These are phyloP conservation scores for Brotula barbata DNA, from an alignment of 2,797 vertebrate species.

Conservation along the genomic window DNA sequence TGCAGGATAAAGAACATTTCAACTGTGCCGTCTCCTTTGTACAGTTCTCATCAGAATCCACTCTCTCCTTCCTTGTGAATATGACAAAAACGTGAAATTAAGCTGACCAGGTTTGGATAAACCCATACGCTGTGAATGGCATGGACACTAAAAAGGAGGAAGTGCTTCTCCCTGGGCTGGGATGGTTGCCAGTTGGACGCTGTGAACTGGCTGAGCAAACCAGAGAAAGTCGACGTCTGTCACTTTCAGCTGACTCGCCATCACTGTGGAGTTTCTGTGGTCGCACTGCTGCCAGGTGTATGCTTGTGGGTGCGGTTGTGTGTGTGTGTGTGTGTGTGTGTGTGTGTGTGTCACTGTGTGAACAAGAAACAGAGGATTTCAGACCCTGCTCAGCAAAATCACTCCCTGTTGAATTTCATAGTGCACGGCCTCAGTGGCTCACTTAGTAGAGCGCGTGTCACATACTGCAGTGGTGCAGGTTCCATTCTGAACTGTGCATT, in stretches of 20 bases:
- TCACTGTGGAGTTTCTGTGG: constrained; percentile 34
- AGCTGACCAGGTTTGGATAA: constrained; percentile 25
- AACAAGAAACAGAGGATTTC: background rate
- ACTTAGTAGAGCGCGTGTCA: no score
- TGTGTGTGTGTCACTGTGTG: constrained; percentile 22
- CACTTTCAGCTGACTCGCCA: constrained; percentile 28
- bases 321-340: constrained; percentile 12
- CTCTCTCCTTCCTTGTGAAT: constrained; percentile 24
- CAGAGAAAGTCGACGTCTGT: constrained; percentile 36
- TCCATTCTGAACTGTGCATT: no score
- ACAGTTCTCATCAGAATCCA: constrained; percentile 17
- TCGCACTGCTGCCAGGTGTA: constrained; percentile 9
- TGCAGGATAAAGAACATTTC: constrained; percentile 59
- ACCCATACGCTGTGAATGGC: constrained; percentile 19
- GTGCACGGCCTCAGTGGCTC: no score
- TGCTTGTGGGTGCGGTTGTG: constrained; percentile 13
- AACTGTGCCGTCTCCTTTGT: constrained; percentile 28
- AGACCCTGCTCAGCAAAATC: background rate
- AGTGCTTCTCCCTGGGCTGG: constrained; percentile 33
- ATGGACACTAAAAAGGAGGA: constrained; percentile 32
- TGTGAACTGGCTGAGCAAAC: constrained; percentile 21
- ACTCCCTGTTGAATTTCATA: constrained; percentile 16
- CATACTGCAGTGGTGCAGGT: no score
- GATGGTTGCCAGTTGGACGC: constrained; percentile 52
- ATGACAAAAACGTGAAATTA: constrained; percentile 26